Evolutionary conservation across 2,797 vertebrate species (phyloP).

Genomic region (Pseudotriccus pelzelni): DNA sequence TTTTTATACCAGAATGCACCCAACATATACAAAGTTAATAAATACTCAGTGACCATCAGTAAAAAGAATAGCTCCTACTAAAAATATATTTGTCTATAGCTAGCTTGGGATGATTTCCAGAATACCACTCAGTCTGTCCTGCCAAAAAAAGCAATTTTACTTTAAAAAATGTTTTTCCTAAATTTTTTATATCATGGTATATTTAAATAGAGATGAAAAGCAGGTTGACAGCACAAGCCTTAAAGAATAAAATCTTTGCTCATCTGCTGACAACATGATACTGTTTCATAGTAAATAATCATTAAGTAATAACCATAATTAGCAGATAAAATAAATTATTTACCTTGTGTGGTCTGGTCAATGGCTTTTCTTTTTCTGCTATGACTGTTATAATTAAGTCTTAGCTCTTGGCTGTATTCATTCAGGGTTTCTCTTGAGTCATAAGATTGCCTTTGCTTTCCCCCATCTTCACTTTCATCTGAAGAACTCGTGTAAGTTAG

Average conservation of each 20-base stretch:
- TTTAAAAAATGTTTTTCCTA: no score
- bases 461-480: slow-evolving; percentile 93
- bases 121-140: background rate
- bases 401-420: slow-evolving; percentile 91
- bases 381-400: slow-evolving; percentile 90
- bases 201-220: background rate
- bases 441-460: slow-evolving; percentile 88
- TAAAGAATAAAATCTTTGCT: background rate
- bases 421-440: slow-evolving; percentile 93
- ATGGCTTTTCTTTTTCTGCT: slow-evolving; percentile 86
- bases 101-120: background rate
- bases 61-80: background rate
- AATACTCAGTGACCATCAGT: slow-evolving; percentile 23
- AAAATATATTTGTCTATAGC: background rate
- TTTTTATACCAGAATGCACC: background rate
- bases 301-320: background rate
- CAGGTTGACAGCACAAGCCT: background rate
- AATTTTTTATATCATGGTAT: background rate
- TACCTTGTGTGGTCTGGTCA: slow-evolving; percentile 90
- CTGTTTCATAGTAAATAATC: background rate
- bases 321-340: background rate
- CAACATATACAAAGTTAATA: background rate
- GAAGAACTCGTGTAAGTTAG: slow-evolving; percentile 95
- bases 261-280: background rate
- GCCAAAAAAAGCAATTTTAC: background rate